Base-by-base conservation (phyloP, 2,888 invertebrate genomes). In the Lasioglossum malachurum region DNA sequence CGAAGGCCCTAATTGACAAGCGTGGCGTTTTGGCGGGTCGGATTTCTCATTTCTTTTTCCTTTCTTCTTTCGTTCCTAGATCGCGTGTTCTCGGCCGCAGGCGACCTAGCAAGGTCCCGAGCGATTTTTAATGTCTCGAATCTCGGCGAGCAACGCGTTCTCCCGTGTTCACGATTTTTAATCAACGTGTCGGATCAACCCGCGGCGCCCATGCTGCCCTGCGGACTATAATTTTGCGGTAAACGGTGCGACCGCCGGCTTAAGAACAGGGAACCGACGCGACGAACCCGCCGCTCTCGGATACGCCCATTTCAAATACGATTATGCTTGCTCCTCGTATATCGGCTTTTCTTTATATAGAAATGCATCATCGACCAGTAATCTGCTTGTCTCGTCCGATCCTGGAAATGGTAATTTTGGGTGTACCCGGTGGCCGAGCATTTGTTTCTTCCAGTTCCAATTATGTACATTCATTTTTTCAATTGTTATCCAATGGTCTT, bases 221-320 rank as follows among this genome's bases (percentile, higher is more conserved):
- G 4, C 78, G 80, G 67, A 87, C 91, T 90, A 91, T 91, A 91
- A 91, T 91, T 91, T 91, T 76, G 90, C 80, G 84, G 88, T 90
- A 91, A 91, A 91, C 78, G 90, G 83, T 84, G 85, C 86, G 89
- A 83, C 79, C 75, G 88, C 75, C 79, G 80, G 74, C 81, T n/a
- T 80, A 78, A 83, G 83, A 80, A 83, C 80, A 78, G 87, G 64
- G 77, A 80, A 79, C 78, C 82, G 87, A 27, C 80, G 82, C 86
- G 73, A 90, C 83, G 80, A 88, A 85, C 82, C 73, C 89, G 83
- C 38, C 82, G 79, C 71, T 38, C 82, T 72, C 78, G 46, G 73
- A 73, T 81, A 87, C 82, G 80, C 84, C 83, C 88, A 85, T 88
- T 89, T 91, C 87, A 87, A 91, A 88, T 89, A 85, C 73, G 81